Conservation (phyloP, 2,113 vertebrate genomes). For the Phalacrocorax pelagicus region DNA sequence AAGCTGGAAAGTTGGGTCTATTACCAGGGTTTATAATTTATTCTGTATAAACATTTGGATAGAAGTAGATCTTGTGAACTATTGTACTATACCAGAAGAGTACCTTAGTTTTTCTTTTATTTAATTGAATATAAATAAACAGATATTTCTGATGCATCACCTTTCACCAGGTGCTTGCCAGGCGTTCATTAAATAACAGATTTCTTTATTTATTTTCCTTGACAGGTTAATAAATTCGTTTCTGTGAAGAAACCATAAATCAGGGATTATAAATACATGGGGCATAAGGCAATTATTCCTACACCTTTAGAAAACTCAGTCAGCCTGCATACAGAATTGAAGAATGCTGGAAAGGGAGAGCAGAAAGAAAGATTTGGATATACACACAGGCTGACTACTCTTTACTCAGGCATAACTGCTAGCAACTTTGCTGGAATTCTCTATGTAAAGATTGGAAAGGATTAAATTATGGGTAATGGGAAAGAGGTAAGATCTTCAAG, state of each 20-base stretch:
- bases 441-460: background rate
- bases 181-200: constrained; percentile 21
- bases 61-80: constrained; percentile 37
- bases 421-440: background rate
- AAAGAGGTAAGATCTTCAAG: background rate
- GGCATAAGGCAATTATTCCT: background rate
- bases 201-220: constrained; percentile 29
- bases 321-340: background rate
- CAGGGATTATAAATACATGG: background rate
- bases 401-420: background rate
- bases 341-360: background rate
- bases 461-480: background rate
- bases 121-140: constrained; percentile 50
- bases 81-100: background rate
- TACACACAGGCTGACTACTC: background rate
- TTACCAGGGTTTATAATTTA: constrained; percentile 49
- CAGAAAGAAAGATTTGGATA: background rate
- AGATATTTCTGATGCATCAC: background rate
- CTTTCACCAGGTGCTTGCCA: background rate
- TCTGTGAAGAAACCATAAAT: constrained; percentile 27
- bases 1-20: constrained; percentile 31
- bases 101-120: constrained; percentile 22
- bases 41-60: constrained; percentile 8
- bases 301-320: background rate
- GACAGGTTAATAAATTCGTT: constrained; percentile 18